These are phyloP conservation scores for Amphibalanus amphitrite DNA, from an alignment of 1,140 invertebrate species.

Conservation along the genomic window DNA sequence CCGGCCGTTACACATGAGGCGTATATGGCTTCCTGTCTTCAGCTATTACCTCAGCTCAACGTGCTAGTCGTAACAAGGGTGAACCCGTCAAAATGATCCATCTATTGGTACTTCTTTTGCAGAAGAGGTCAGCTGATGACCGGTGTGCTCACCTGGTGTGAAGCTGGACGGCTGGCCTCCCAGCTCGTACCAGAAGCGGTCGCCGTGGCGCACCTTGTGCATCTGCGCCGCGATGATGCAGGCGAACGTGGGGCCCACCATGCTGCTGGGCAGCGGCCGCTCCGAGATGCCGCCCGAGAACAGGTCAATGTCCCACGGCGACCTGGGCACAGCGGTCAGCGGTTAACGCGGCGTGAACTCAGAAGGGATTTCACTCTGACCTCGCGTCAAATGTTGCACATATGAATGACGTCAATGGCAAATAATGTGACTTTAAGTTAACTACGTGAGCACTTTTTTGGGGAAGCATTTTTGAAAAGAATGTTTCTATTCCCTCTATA, in stretches of 20 bases:
- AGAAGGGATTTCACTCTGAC: too few relatives aligned
- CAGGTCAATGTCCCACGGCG: conserved; percentile 71
- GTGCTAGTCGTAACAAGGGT: background rate
- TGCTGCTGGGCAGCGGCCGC: conserved; percentile 60
- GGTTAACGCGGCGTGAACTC: too few relatives aligned
- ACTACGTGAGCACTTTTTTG: too few relatives aligned
- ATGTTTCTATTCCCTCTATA: too few relatives aligned
- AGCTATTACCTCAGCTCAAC: background rate
- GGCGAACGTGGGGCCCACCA: conserved; percentile 86
- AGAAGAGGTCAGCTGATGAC: background rate
- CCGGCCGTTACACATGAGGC: too few relatives aligned
- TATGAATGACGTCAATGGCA: too few relatives aligned
- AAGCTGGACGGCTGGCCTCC: conserved; percentile 81
- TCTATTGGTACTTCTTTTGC: background rate
- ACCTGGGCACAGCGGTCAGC: conserved; percentile 29
- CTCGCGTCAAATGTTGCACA: too few relatives aligned
- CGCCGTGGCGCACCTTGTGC: conserved; percentile 69
- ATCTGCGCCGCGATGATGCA: conserved; percentile 95
- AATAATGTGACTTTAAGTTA: too few relatives aligned
- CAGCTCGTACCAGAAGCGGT: conserved; percentile 92
- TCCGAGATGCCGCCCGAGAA: conserved; percentile 89
- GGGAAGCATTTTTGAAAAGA: too few relatives aligned
- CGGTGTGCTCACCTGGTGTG: conserved; percentile 37
- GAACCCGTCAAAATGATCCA: background rate
- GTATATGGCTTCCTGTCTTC: too few relatives aligned